Evolutionary conservation across 2,113 vertebrate genomes (phyloP).

Genomic region (Ranitomeya imitator): DNA sequence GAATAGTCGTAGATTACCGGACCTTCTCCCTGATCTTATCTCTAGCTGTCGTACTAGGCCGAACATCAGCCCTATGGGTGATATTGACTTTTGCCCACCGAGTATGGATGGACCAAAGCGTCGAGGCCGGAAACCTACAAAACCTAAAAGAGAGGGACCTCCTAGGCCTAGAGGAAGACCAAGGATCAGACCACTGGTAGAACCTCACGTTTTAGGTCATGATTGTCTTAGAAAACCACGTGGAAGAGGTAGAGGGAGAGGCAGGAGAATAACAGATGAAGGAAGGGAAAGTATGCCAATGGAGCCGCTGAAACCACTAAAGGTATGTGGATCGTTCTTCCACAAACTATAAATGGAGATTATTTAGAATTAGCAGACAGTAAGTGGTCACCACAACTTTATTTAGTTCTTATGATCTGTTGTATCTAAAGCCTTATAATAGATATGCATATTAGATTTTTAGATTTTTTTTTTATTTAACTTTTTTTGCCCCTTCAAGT

Average conservation of each 20-base stretch:
- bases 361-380: neutral
- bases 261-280: slow-evolving; percentile 65
- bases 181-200: slow-evolving; percentile 84
- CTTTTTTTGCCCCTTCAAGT: neutral
- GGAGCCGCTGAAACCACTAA: slow-evolving; percentile 72
- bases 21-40: slow-evolving; percentile 87
- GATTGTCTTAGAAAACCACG: slow-evolving; percentile 61
- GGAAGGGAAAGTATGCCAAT: slow-evolving; percentile 58
- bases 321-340: slow-evolving; percentile 63
- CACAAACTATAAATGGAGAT: slow-evolving; percentile 19
- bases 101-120: slow-evolving; percentile 83
- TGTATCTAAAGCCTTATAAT: neutral
- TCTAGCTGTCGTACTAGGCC: slow-evolving; percentile 83
- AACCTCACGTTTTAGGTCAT: slow-evolving; percentile 73
- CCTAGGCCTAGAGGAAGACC: slow-evolving; percentile 86
- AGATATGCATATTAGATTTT: neutral
- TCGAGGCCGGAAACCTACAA: slow-evolving; percentile 85
- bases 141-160: slow-evolving; percentile 88
- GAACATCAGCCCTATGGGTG: slow-evolving; percentile 85
- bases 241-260: slow-evolving; percentile 70
- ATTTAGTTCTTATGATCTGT: neutral
- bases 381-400: neutral
- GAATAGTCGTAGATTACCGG: slow-evolving; percentile 86
- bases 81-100: slow-evolving; percentile 87
- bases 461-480: neutral